Percentiles rank a stretch among this genome's conserved stretches.
These are phyloP conservation scores for Oenanthe oenanthe DNA, from an alignment of 2,113 vertebrate species.

Conservation along the genomic window DNA sequence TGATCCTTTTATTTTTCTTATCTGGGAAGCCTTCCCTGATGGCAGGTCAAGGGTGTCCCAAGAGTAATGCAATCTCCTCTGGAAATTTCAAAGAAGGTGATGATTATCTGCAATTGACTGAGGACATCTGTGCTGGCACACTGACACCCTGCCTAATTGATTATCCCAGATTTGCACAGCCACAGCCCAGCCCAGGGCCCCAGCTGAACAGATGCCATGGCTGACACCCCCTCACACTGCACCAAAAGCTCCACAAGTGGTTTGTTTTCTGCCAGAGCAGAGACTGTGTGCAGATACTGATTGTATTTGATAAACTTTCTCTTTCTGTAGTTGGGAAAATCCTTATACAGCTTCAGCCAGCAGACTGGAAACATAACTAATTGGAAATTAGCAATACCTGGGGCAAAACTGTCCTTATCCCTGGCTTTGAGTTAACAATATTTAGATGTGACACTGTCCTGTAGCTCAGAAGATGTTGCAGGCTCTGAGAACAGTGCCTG, in stretches of 20 bases:
- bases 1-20: constrained; percentile 57
- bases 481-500: background rate
- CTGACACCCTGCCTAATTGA: constrained; percentile 67
- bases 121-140: constrained; percentile 67
- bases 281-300: accelerated
- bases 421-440: background rate
- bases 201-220: constrained; percentile 59
- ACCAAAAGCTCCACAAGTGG: constrained; percentile 44
- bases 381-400: background rate
- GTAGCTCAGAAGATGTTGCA: background rate
- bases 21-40: constrained; percentile 50
- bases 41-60: constrained; percentile 53
- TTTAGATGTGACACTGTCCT: background rate
- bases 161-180: constrained; percentile 41
- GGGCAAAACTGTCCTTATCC: background rate
- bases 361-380: background rate
- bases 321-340: background rate
- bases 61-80: constrained; percentile 57
- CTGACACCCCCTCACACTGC: background rate
- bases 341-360: background rate
- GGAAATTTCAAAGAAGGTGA: constrained; percentile 59
- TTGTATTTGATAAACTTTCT: background rate
- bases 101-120: constrained; percentile 68
- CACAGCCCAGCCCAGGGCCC: constrained; percentile 22
- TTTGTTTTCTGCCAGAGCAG: background rate